Percentiles rank a stretch among this genome's conserved stretches.
Evolutionary conservation across 2,113 vertebrate species (phyloP).

Genomic region (Chionodraco myersi): DNA sequence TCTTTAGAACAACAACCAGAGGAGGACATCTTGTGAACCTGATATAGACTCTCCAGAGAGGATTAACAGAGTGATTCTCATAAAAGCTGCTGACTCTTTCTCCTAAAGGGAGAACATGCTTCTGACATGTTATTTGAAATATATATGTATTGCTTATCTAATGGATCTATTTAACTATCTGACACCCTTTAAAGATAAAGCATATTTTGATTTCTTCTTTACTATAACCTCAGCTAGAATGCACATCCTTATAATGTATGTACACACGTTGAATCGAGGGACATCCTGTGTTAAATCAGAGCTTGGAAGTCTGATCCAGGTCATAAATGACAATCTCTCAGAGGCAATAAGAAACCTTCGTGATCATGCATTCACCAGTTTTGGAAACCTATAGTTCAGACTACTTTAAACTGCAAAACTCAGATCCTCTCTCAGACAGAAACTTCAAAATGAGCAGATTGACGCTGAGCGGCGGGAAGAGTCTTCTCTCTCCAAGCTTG

Average conservation of each 20-base stretch:
- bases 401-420: conserved; percentile 9
- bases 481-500: conserved; percentile 51
- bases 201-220: not conserved
- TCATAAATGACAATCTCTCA: conserved; percentile 14
- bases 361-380: not conserved
- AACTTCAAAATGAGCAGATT: conserved; percentile 19
- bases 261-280: not conserved
- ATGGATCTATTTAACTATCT: conserved; percentile 5
- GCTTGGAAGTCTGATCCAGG: not conserved
- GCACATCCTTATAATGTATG: not conserved
- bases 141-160: conserved; percentile 40
- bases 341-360: not conserved
- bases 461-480: conserved; percentile 27
- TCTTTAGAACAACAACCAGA: conserved; percentile 6
- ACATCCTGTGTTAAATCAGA: not conserved
- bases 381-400: not conserved
- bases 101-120: not conserved
- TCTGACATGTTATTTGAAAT: not conserved
- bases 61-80: not conserved
- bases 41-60: conserved; percentile 17
- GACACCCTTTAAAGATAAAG: conserved; percentile 5
- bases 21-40: conserved; percentile 18
- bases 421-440: not conserved
- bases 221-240: not conserved
- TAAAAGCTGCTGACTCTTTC: conserved; percentile 1